Percentiles rank a stretch among this genome's conserved stretches.
These are phyloP conservation scores for Maniola jurtina DNA, from an alignment of 1,140 invertebrate genomes.

Conservation along the genomic window DNA sequence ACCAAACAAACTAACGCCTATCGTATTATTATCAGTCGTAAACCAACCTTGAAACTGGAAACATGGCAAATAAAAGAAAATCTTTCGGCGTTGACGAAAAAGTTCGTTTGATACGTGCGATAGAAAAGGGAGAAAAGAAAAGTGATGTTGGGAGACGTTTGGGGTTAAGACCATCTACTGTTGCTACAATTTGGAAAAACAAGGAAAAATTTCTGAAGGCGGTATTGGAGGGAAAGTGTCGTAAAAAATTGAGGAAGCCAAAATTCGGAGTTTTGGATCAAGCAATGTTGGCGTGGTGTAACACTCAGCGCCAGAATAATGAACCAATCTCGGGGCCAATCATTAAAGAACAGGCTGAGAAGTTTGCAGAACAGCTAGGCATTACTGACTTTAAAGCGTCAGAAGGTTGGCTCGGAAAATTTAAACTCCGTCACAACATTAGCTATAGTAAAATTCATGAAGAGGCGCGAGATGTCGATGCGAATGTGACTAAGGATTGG, in stretches of 20 bases:
- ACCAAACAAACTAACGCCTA: too few relatives aligned
- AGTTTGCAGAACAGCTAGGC: conserved; percentile 44
- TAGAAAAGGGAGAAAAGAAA: conserved; percentile 12
- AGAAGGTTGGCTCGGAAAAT: conserved; percentile 43
- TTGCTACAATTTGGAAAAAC: conserved; percentile 10
- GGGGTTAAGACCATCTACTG: conserved; percentile 2
- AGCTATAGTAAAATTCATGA: not conserved
- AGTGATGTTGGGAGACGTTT: conserved; percentile 10
- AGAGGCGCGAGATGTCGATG: conserved; percentile 17
- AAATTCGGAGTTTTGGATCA: conserved; percentile 51
- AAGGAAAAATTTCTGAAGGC: conserved; percentile 36
- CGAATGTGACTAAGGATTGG: conserved; percentile 37
- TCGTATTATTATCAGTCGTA: not conserved
- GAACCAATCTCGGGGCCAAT: conserved; percentile 49
- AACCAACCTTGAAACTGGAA: not conserved
- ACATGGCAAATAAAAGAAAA: not conserved
- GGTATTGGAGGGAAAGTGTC: conserved; percentile 26
- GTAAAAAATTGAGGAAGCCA: conserved; percentile 32
- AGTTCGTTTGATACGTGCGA: not conserved
- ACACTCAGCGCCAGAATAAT: conserved; percentile 46
- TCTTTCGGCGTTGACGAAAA: not conserved
- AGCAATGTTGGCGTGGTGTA: conserved; percentile 46
- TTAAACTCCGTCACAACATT: conserved; percentile 40
- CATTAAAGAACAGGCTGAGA: conserved; percentile 48
- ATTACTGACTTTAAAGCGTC: conserved; percentile 44